Conservation (phyloP, 2,888 invertebrate species). For the Oscheius sp. region DNA sequence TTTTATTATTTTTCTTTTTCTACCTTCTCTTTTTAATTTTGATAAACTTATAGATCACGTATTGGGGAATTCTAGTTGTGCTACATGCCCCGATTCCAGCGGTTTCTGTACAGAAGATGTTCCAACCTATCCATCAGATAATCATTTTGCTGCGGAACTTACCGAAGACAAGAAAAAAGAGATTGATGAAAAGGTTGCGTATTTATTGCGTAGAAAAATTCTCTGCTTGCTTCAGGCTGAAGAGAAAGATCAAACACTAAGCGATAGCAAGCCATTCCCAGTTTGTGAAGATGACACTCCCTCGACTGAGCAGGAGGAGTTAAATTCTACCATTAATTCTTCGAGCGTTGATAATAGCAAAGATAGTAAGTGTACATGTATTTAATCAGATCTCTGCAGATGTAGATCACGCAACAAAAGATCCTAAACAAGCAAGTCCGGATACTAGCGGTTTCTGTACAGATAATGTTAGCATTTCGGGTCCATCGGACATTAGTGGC, state of each 20-base stretch:
- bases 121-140: neutral
- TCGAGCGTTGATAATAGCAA: neutral
- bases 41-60: no score
- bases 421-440: neutral
- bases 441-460: neutral
- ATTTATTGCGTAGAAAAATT: neutral
- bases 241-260: neutral
- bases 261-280: neutral
- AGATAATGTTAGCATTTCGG: neutral
- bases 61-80: no score
- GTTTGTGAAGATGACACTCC: neutral
- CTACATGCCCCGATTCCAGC: neutral
- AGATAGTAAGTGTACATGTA: neutral
- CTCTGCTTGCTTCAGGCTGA: neutral
- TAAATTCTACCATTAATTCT: neutral
- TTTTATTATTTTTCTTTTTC: no score
- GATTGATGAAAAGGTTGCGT: no score
- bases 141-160: no score
- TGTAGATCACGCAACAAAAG: no score
- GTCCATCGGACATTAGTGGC: neutral
- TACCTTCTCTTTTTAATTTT: no score
- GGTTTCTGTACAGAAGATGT: conserved; percentile 2
- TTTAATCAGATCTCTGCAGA: no score
- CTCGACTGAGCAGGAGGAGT: neutral
- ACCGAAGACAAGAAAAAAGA: no score